Conservation (phyloP, 2,113 vertebrate species). For the Eolophus roseicapilla region DNA sequence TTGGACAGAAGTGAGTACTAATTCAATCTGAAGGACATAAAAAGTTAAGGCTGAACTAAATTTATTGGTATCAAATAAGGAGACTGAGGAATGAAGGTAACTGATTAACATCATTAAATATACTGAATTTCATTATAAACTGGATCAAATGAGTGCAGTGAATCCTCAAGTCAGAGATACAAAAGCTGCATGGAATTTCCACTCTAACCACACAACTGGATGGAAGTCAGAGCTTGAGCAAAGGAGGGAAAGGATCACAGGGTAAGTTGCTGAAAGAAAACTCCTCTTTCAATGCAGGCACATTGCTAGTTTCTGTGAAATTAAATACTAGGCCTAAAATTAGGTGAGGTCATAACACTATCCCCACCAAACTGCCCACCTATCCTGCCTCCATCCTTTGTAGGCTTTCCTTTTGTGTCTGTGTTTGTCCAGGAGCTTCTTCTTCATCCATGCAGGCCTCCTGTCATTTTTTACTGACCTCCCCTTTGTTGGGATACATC, state of each 20-base stretch:
- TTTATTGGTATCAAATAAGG: not conserved
- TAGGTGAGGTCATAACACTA: not conserved
- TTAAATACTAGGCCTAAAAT: not conserved
- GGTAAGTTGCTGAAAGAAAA: not conserved
- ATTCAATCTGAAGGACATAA: not conserved
- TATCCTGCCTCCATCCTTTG: not conserved
- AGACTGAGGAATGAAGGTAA: not conserved
- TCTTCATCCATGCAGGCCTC: not conserved
- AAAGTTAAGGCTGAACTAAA: not conserved
- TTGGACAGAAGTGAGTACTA: not conserved
- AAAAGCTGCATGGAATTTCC: not conserved
- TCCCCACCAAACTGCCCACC: not conserved
- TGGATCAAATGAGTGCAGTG: not conserved
- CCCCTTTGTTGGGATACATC: not conserved
- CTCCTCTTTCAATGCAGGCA: not conserved
- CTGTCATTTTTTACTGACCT: not conserved
- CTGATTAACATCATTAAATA: not conserved
- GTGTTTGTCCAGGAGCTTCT: not conserved
- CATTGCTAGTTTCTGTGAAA: not conserved
- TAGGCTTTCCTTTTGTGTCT: not conserved
- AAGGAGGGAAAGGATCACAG: not conserved
- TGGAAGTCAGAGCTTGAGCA: not conserved
- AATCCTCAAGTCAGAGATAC: not conserved
- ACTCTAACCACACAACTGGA: not conserved
- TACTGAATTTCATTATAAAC: not conserved